A percentile compares a stretch with the other conserved stretches of the same genome.
These are phyloP conservation scores for Papilio polytes DNA, from an alignment of 1,140 invertebrate species.

Conservation along the genomic window DNA sequence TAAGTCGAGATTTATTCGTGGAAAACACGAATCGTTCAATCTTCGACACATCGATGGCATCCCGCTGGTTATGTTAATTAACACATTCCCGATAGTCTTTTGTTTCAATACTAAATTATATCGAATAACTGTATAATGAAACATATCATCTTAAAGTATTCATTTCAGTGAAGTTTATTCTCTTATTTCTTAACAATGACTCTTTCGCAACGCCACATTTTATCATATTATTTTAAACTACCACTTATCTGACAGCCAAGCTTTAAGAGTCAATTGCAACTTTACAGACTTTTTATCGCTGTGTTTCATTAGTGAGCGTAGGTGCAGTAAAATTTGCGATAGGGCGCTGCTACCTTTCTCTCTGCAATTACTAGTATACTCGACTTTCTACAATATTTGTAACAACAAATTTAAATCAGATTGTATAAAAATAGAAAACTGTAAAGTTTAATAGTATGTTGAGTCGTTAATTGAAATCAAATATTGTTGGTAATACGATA, in stretches of 20 bases:
- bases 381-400: not conserved
- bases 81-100: conserved; percentile 41
- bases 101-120: conserved; percentile 38
- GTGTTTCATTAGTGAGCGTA: not conserved
- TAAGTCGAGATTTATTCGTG: conserved; percentile 55
- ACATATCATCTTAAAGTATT: not conserved
- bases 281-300: not conserved
- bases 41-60: conserved; percentile 41
- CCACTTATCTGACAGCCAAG: not conserved
- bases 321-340: not conserved
- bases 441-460: not conserved
- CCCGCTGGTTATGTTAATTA: conserved; percentile 58
- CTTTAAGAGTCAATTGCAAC: not conserved
- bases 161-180: not conserved
- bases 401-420: not conserved
- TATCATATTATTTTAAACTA: not conserved
- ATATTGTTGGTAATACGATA: not conserved
- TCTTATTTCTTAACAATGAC: not conserved
- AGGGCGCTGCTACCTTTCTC: conserved; percentile 3
- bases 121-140: not conserved
- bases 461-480: not conserved
- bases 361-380: not conserved
- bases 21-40: conserved; percentile 25
- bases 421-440: not conserved
- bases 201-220: not conserved